Base-by-base conservation (phyloP, 2,113 vertebrate species). In the Corythaeola cristata region DNA sequence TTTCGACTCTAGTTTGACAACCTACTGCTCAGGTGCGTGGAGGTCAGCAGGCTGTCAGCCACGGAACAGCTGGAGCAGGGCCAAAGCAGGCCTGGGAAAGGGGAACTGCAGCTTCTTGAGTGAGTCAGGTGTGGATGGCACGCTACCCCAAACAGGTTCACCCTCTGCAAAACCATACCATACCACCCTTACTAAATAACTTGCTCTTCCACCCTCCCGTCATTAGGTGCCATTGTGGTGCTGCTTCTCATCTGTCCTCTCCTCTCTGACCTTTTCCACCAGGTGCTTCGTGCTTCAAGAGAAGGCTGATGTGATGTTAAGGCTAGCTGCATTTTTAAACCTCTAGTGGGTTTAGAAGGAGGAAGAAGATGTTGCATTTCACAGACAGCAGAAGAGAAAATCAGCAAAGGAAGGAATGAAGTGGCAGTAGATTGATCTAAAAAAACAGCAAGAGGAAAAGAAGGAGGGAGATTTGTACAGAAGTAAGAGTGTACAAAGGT, bases 161-260 rank as follows among this genome's bases (percentile, higher is more conserved):
- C 24, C 12, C 26, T 20, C 86, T 72, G 18, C 78, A 74, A 89
- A 94, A 82, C 37, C 33, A 35, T 10, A 39, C 18, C 16, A 53
- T 10, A 44, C 18, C 16, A 53, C 53, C 45, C 45, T 60, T 30
- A 60, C 39, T 72, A 63, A 94, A 33, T 66, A 47, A 80, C 66
- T 63, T 69, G 41, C 64, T 87, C 77, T 92, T 93, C 76, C 55
- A 91, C 35, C 12, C 41, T 95, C 45, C 66, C 3, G 37, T 84
- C 90, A 95, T 87, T 84, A 97, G 96, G 93, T 88, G 94, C 82
- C 92, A 94, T 84, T 77, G 59, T 81, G 82, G 15, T 91, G 39
- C 80, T 94, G 39, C 44, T 77, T 76, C 55, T 89, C 15, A 47
- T n/a, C 49, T 76, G 20, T 32, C 8, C 33, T 89, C 32, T 73